Evolutionary conservation across 2,888 invertebrate species (phyloP).

Genomic region (Drosophila fungiperda): DNA sequence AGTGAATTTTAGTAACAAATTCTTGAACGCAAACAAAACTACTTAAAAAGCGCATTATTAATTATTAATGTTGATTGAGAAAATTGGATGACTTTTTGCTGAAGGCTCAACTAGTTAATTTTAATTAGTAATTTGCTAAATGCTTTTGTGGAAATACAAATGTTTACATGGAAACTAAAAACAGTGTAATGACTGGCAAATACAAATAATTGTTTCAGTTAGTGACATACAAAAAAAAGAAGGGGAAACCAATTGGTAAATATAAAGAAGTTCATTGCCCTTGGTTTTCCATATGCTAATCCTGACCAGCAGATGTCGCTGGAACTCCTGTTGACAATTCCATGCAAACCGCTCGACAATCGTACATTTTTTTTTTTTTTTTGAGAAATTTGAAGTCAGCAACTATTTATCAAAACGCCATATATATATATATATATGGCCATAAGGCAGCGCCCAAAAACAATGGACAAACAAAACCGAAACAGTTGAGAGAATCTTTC

Average conservation of each 20-base stretch:
- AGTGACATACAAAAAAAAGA: neutral
- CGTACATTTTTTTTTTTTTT: constrained; percentile 20
- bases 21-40: too few species aligned
- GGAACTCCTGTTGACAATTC: constrained; percentile 46
- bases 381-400: constrained; percentile 55
- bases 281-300: constrained; percentile 43
- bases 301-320: constrained; percentile 39
- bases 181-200: neutral
- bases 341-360: constrained; percentile 54
- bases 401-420: constrained; percentile 72
- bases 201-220: neutral
- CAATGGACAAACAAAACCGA: constrained; percentile 40
- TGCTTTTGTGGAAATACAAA: neutral
- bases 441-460: constrained; percentile 35
- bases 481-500: constrained; percentile 72
- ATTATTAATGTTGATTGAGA: neutral
- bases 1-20: neutral
- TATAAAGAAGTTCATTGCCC: constrained; percentile 36
- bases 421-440: neutral
- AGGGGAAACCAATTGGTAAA: neutral
- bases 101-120: neutral
- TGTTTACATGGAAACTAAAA: neutral
- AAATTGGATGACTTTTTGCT: neutral
- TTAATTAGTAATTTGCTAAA: neutral
- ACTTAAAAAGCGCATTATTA: neutral